phyloP scores from a whole-genome alignment of 92 coral and sea anemone genomes.

The Heliopora coerulea region DNA sequence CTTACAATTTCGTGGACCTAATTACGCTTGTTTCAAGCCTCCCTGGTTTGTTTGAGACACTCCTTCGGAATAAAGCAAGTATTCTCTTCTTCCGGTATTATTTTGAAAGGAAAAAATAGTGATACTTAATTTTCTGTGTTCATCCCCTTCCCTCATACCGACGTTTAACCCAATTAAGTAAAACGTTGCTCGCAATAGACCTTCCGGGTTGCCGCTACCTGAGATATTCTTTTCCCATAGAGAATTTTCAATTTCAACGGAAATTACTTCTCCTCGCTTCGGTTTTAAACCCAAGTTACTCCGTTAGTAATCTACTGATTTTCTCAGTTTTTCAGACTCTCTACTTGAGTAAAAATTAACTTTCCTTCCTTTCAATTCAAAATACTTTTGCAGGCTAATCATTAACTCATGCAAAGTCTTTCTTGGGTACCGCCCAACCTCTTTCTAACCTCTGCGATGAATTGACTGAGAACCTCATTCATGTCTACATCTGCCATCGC shows the following conservation, averaged over 20 bases:
- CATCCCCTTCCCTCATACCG: slow-evolving; percentile 32
- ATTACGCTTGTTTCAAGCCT: slow-evolving; percentile 2
- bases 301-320: slow-evolving; percentile 29
- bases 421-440: slow-evolving; percentile 38
- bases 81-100: background rate
- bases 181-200: background rate
- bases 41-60: slow-evolving; percentile 11
- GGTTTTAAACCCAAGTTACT: slow-evolving; percentile 28
- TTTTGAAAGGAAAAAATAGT: background rate
- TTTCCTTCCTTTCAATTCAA: slow-evolving; percentile 30
- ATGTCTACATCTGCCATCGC: no score
- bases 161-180: slow-evolving; percentile 17
- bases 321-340: slow-evolving; percentile 39
- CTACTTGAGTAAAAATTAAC: slow-evolving; percentile 30
- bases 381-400: slow-evolving; percentile 46
- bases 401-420: slow-evolving; percentile 42
- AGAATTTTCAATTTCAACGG: slow-evolving; percentile 23
- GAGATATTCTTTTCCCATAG: background rate
- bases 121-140: background rate
- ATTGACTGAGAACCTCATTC: slow-evolving; percentile 21
- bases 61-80: slow-evolving; percentile 15
- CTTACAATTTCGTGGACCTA: background rate
- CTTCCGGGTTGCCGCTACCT: slow-evolving; percentile 5
- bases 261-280: slow-evolving; percentile 28
- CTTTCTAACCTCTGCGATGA: slow-evolving; percentile 43